Conservation (phyloP, 2,797 vertebrate genomes). For the Meriones psammophilus region DNA sequence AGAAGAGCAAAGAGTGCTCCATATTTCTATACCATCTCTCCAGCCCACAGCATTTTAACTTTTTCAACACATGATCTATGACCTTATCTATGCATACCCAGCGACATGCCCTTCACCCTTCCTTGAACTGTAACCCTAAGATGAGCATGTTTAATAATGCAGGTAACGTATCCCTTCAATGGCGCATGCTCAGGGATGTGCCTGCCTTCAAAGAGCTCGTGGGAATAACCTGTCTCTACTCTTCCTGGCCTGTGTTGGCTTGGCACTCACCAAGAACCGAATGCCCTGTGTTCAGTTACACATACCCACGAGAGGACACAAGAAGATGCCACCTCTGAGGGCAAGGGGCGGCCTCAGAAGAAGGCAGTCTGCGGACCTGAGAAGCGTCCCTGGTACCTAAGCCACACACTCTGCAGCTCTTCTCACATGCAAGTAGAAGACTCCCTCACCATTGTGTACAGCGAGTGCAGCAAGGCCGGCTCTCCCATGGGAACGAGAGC, state of each 20-base stretch:
- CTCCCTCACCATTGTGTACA: not conserved
- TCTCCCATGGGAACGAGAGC: not conserved
- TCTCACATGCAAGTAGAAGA: not conserved
- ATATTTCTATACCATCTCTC: not conserved
- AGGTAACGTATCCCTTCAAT: not conserved
- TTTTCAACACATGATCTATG: not conserved
- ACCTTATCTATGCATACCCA: not conserved
- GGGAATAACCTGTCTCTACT: not conserved
- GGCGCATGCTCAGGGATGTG: not conserved
- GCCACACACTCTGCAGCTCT: accelerated
- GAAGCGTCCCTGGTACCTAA: not conserved
- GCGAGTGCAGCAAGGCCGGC: not conserved
- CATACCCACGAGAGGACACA: not conserved
- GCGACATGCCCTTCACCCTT: not conserved
- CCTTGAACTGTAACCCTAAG: not conserved
- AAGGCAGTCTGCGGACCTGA: not conserved
- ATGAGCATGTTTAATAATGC: not conserved
- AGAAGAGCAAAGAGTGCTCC: not conserved
- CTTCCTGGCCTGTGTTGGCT: not conserved
- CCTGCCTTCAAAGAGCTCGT: not conserved
- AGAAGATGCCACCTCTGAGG: not conserved
- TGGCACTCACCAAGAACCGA: not conserved
- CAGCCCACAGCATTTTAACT: not conserved
- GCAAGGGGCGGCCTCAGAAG: not conserved
- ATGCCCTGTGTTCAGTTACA: not conserved